Evolutionary conservation across 2,113 vertebrate species (phyloP).

Genomic region (Archilochus colubris): DNA sequence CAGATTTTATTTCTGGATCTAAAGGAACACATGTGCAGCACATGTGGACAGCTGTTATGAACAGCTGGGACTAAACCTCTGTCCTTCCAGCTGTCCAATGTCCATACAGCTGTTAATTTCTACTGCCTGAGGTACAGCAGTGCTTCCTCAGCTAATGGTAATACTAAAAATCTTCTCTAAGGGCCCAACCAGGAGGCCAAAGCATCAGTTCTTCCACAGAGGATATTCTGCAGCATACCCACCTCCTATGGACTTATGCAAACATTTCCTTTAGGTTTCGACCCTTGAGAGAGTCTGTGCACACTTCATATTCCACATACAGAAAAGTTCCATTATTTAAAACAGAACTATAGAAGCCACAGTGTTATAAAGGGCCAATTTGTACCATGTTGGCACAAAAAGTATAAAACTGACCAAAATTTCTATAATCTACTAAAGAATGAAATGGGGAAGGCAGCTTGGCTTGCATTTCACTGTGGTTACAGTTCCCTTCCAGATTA

Average conservation of each 20-base stretch:
- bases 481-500: neutral
- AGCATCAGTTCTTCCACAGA: neutral
- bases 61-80: neutral
- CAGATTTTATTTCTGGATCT: neutral
- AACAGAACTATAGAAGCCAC: neutral
- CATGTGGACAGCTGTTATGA: neutral
- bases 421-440: neutral
- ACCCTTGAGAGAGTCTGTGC: neutral
- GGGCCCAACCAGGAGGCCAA: neutral
- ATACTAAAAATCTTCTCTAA: neutral
- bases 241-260: neutral
- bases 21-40: neutral
- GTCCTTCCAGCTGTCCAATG: neutral
- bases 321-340: neutral
- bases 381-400: neutral
- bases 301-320: neutral
- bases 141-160: neutral
- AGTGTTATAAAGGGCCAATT: neutral
- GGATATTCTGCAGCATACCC: neutral
- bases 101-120: neutral
- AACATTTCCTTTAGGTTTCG: neutral
- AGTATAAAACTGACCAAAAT: neutral
- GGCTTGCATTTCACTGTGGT: neutral
- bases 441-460: neutral
- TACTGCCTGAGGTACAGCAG: neutral